phyloP scores from a whole-genome alignment of 2,888 invertebrate genomes.

The Aphodius granarius region DNA sequence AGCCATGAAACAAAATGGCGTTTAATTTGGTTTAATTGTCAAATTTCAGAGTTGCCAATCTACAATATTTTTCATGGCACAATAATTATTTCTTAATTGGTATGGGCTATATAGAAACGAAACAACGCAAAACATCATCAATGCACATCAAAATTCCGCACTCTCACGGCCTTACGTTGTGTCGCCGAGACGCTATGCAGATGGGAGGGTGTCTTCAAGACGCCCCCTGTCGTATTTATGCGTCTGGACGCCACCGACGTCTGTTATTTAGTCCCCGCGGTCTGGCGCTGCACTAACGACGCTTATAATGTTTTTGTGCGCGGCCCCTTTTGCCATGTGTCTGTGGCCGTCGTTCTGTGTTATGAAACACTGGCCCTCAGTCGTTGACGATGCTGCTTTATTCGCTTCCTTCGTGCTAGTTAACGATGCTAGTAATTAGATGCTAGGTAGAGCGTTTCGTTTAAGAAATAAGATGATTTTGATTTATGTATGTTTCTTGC shows the following conservation, averaged over 20 bases:
- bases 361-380: too few relatives aligned
- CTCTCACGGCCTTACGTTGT: background rate
- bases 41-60: too few relatives aligned
- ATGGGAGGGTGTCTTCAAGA: background rate
- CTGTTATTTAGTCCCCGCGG: background rate
- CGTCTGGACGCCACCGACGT: conserved; percentile 7
- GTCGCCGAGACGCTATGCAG: background rate
- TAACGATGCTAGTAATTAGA: too few relatives aligned
- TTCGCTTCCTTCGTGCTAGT: too few relatives aligned
- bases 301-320: conserved; percentile 11
- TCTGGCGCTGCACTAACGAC: conserved; percentile 3
- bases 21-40: too few relatives aligned
- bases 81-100: too few relatives aligned
- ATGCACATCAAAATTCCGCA: background rate
- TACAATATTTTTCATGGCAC: too few relatives aligned
- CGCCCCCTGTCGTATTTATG: background rate
- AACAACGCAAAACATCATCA: background rate
- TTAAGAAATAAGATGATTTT: too few relatives aligned
- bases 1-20: too few relatives aligned
- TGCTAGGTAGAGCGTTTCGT: too few relatives aligned
- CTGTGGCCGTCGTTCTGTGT: background rate
- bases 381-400: too few relatives aligned
- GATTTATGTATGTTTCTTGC: too few relatives aligned
- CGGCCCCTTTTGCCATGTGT: background rate
- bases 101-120: background rate